Evolutionary conservation across 2,797 vertebrate genomes (phyloP).

Genomic region (Sternotherus odoratus): DNA sequence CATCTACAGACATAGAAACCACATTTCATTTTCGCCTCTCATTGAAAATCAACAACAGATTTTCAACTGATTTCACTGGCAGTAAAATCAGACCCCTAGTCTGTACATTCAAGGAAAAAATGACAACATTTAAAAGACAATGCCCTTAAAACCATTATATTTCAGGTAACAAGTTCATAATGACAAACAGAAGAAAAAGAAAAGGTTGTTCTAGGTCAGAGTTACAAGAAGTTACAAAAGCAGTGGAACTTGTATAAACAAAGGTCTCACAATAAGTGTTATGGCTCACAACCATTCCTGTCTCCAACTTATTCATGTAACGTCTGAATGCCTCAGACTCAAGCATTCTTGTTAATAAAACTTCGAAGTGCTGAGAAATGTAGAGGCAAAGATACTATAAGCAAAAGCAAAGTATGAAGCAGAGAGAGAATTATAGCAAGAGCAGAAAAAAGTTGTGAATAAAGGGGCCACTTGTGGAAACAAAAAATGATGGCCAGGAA

Average conservation of each 20-base stretch:
- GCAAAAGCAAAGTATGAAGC: background rate
- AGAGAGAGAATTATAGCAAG: background rate
- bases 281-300: background rate
- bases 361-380: slow-evolving; percentile 26
- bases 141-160: background rate
- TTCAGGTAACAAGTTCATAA: background rate
- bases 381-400: background rate
- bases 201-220: background rate
- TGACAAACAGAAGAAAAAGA: background rate
- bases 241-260: background rate
- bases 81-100: accelerated
- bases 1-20: background rate
- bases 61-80: background rate
- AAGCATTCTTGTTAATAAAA: background rate
- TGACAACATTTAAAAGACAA: background rate
- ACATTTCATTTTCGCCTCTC: background rate
- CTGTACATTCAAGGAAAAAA: background rate
- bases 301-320: background rate
- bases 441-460: slow-evolving; percentile 15
- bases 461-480: background rate
- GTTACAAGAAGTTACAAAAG: background rate
- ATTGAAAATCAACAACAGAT: background rate
- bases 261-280: background rate
- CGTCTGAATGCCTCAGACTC: background rate
- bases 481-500: slow-evolving; percentile 29